Evolutionary conservation across 2,797 vertebrate genomes (phyloP).

Genomic region (Pygocentrus nattereri): DNA sequence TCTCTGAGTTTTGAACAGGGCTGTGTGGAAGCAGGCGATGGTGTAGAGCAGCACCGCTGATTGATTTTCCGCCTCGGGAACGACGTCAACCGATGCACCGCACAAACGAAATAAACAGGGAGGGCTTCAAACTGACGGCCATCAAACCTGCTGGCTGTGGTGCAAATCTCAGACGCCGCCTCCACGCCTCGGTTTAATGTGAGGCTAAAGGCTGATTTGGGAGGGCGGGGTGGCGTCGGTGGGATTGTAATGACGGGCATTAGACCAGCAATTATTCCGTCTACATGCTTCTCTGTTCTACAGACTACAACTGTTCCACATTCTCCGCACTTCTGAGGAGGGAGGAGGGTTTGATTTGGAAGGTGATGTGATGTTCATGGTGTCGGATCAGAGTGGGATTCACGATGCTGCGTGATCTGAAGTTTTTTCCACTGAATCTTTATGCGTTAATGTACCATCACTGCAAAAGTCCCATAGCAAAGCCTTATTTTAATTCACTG

Average conservation of each 20-base stretch:
- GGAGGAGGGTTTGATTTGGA: neutral
- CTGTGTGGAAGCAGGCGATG: neutral
- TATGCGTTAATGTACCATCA: too few relatives aligned
- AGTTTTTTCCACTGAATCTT: too few relatives aligned
- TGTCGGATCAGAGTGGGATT: too few relatives aligned
- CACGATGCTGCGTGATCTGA: too few relatives aligned
- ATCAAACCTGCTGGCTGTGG: neutral
- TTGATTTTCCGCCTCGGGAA: neutral
- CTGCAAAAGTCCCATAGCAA: too few relatives aligned
- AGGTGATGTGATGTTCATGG: neutral
- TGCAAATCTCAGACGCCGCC: neutral
- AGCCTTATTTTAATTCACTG: too few relatives aligned
- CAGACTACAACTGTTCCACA: neutral
- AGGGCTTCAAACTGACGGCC: neutral
- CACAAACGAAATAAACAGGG: neutral
- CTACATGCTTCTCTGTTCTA: neutral
- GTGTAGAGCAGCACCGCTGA: neutral
- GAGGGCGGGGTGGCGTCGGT: neutral
- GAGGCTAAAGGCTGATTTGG: neutral
- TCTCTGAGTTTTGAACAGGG: too few relatives aligned
- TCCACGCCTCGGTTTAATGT: neutral
- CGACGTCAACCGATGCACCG: neutral
- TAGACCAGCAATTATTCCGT: constrained; percentile 72
- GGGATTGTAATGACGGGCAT: constrained; percentile 71
- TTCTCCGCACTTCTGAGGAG: neutral